These are phyloP conservation scores for Hypothenemus hampei DNA, from an alignment of 1,140 invertebrate species.

Conservation along the genomic window DNA sequence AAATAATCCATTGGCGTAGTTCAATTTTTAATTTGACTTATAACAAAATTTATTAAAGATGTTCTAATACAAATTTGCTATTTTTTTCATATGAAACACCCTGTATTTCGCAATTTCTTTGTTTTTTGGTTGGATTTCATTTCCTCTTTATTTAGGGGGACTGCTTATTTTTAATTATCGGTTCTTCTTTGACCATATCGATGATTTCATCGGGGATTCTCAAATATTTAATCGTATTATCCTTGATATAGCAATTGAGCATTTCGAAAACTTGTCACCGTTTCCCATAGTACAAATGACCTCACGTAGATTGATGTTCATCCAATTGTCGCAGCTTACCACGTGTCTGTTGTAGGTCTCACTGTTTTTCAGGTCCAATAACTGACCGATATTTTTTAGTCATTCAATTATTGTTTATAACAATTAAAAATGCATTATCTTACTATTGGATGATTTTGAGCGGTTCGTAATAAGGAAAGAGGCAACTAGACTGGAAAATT, in stretches of 20 bases:
- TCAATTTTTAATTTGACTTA: too few species aligned
- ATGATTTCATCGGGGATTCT: constrained; percentile 99
- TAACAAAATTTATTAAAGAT: too few species aligned
- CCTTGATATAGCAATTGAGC: constrained; percentile 98
- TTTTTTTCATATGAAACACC: too few species aligned
- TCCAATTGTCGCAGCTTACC: constrained; percentile 99
- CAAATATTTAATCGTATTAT: constrained; percentile 97
- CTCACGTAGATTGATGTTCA: constrained; percentile 98
- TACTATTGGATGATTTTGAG: constrained; percentile 36
- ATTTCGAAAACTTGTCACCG: constrained; percentile 99
- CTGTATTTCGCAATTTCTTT: too few species aligned
- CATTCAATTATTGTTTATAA: neutral
- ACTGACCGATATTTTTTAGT: constrained; percentile 77
- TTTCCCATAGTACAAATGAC: constrained; percentile 99
- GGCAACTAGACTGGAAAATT: constrained; percentile 23
- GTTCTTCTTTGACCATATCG: constrained; percentile 97
- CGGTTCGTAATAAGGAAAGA: constrained; percentile 30
- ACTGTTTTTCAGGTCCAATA: constrained; percentile 99
- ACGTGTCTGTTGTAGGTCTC: constrained; percentile 99
- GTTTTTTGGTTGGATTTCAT: too few species aligned
- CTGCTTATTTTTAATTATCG: constrained; percentile 54
- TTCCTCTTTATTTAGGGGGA: too few species aligned
- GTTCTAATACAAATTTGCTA: too few species aligned
- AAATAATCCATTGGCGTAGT: too few species aligned
- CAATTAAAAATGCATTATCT: neutral